These are phyloP conservation scores for Panonychus citri DNA, from an alignment of 1,140 invertebrate species.

Conservation along the genomic window DNA sequence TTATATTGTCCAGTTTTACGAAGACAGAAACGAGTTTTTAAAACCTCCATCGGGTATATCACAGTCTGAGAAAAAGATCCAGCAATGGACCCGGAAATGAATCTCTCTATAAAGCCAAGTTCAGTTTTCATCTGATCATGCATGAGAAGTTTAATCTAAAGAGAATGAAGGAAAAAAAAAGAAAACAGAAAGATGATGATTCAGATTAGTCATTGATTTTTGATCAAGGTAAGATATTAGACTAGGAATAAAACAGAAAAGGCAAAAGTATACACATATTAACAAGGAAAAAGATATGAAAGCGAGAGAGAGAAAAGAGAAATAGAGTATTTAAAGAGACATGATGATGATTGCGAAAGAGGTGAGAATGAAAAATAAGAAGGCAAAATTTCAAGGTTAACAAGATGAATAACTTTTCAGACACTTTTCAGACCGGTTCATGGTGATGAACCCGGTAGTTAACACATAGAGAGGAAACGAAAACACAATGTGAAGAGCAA, in stretches of 20 bases:
- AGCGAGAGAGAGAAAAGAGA: background rate
- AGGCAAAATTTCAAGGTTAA: no score
- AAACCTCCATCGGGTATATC: slow-evolving; percentile 31
- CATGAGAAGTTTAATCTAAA: slow-evolving; percentile 48
- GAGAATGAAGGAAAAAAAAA: background rate
- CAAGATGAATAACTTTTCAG: no score
- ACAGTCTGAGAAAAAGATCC: slow-evolving; percentile 78
- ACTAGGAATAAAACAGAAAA: background rate
- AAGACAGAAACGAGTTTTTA: slow-evolving; percentile 87
- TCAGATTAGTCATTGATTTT: no score
- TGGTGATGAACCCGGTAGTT: background rate
- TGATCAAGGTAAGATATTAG: no score
- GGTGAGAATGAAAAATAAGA: background rate
- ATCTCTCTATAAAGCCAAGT: slow-evolving; percentile 64
- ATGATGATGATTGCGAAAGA: background rate
- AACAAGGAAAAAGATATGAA: background rate
- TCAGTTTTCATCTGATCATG: slow-evolving; percentile 42
- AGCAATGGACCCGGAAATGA: slow-evolving; percentile 76
- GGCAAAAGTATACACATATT: no score
- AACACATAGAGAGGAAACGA: no score
- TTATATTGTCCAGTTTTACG: slow-evolving; percentile 78
- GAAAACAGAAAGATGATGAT: no score
- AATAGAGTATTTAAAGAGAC: no score
- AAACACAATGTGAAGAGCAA: no score
- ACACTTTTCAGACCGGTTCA: no score